phyloP scores from a whole-genome alignment of 2,113 vertebrate genomes.

The Stictonetta naevosa region DNA sequence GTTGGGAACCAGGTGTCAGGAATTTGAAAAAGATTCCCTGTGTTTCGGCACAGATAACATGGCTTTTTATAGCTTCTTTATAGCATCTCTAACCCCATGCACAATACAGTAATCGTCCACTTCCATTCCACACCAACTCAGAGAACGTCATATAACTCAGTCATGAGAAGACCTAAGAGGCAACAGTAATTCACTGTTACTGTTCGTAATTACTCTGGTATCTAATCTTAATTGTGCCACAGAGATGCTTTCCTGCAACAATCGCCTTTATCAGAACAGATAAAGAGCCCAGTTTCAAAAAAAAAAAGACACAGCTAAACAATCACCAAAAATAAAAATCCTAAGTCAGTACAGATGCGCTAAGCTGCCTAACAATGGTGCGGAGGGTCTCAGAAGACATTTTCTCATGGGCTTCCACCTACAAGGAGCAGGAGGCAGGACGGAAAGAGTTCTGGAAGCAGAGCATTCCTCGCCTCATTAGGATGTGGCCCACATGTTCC shows the following conservation, averaged over 20 bases:
- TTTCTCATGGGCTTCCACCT: neutral
- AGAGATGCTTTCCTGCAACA: neutral
- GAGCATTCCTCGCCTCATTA: neutral
- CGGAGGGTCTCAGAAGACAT: neutral
- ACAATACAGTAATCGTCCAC: neutral
- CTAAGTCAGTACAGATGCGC: rapidly evolving
- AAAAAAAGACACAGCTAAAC: neutral
- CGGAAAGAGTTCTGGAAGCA: neutral
- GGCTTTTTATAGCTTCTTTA: neutral
- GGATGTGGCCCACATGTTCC: neutral
- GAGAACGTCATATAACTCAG: neutral
- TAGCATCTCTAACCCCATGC: neutral
- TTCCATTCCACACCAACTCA: neutral
- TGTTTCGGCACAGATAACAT: neutral
- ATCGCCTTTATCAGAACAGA: neutral
- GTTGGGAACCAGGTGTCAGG: neutral
- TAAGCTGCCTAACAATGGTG: neutral
- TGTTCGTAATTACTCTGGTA: neutral
- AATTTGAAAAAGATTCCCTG: neutral
- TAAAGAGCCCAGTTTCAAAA: neutral
- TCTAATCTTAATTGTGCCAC: neutral
- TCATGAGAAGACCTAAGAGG: neutral
- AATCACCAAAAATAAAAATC: rapidly evolving
- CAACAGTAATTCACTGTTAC: neutral
- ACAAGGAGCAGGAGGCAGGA: neutral